These are phyloP conservation scores for Leptopilina clavipes DNA, from an alignment of 1,140 invertebrate genomes.

Conservation along the genomic window DNA sequence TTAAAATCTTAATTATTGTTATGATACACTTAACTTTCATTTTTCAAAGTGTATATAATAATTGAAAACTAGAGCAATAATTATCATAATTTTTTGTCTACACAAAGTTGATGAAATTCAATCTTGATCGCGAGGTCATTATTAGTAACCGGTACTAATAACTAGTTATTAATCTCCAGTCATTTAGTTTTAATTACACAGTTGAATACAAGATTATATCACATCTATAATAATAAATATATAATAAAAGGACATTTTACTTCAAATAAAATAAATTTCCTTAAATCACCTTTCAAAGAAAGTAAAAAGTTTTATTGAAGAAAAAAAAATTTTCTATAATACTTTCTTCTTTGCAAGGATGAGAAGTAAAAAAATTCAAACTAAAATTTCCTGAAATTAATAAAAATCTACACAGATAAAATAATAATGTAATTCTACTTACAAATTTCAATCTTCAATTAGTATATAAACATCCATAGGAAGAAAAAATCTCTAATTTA, in stretches of 20 bases:
- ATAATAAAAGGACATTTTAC: neutral
- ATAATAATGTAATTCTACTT: no score
- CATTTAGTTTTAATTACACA: constrained; percentile 3
- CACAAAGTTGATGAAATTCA: constrained; percentile 2
- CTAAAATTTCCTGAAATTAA: no score
- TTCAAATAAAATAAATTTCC: neutral
- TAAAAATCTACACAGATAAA: no score
- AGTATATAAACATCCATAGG: neutral
- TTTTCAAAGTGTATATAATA: neutral
- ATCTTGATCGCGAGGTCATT: constrained; percentile 18
- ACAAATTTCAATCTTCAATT: neutral
- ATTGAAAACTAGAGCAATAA: constrained; percentile 13
- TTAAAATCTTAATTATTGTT: neutral
- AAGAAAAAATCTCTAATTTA: neutral
- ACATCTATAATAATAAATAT: neutral
- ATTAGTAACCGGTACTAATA: constrained; percentile 22
- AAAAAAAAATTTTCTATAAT: no score
- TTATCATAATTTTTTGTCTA: constrained; percentile 9
- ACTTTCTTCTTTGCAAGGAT: no score
- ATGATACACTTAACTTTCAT: neutral
- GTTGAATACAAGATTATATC: neutral
- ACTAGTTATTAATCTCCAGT: constrained; percentile 5
- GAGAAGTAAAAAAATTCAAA: no score
- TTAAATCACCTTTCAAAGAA: neutral
- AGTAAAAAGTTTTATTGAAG: no score